Evolutionary conservation across 1,140 invertebrate genomes (phyloP).

Genomic region (Temnothorax curvispinosus): DNA sequence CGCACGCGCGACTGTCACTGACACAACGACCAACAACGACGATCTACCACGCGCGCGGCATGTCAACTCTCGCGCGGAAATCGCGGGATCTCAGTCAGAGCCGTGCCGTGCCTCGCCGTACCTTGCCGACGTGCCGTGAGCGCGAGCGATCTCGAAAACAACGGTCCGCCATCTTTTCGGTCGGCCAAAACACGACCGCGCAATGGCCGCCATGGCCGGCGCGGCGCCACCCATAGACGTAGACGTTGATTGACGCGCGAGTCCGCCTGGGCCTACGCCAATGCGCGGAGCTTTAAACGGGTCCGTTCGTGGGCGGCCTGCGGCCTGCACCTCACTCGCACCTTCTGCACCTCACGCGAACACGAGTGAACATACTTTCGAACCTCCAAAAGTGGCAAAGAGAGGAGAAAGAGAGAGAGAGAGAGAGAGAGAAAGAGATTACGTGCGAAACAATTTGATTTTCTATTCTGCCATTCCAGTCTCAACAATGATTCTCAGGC

Average conservation of each 20-base stretch:
- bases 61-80: slow-evolving; percentile 58
- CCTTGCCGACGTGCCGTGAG: slow-evolving; percentile 27
- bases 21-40: not conserved
- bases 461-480: not conserved
- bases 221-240: not conserved
- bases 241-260: not conserved
- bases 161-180: slow-evolving; percentile 79
- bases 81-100: slow-evolving; percentile 52
- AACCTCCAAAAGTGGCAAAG: too few relatives aligned
- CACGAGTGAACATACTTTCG: too few relatives aligned
- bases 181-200: slow-evolving; percentile 78
- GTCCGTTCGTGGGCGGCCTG: not conserved
- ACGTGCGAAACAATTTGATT: not conserved
- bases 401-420: not conserved
- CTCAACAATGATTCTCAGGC: not conserved
- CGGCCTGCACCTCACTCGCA: not conserved
- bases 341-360: too few relatives aligned
- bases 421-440: not conserved
- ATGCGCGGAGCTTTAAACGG: not conserved
- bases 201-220: slow-evolving; percentile 76
- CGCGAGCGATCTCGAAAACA: slow-evolving; percentile 73
- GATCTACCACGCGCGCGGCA: slow-evolving; percentile 25
- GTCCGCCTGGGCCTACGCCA: not conserved
- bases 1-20: not conserved
- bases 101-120: not conserved